Conservation (phyloP, 92 coral and sea anemone genomes). For the Isaurus tuberculatus region DNA sequence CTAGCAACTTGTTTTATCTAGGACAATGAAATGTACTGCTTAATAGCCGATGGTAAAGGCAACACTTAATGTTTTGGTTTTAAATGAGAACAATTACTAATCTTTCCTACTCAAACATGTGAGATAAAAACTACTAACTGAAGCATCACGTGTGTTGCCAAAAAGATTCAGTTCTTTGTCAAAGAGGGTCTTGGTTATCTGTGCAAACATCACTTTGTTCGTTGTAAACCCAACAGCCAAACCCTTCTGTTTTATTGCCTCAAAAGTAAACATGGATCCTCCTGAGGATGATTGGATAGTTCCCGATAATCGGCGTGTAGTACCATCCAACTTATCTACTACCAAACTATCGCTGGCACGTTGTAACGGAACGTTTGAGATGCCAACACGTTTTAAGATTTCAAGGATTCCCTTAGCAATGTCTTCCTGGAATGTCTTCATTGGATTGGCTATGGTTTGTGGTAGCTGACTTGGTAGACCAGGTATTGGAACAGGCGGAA, state of each 20-base stretch:
- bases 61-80: neutral
- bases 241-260: conserved; percentile 34
- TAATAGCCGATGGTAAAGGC: too few relatives aligned
- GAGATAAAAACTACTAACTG: conserved; percentile 16
- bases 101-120: too few relatives aligned
- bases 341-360: conserved; percentile 5
- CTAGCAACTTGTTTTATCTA: too few relatives aligned
- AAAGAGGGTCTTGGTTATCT: conserved; percentile 28
- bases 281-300: neutral
- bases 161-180: conserved; percentile 28
- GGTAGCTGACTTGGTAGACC: conserved; percentile 45
- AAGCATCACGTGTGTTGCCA: conserved; percentile 27
- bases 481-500: conserved; percentile 39
- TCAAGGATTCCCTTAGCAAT: conserved; percentile 37
- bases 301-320: conserved; percentile 24
- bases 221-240: conserved; percentile 44
- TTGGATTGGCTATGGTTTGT: conserved; percentile 1
- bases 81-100: too few relatives aligned
- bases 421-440: conserved; percentile 35
- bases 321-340: conserved; percentile 21
- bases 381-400: conserved; percentile 22
- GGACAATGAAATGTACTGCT: too few relatives aligned
- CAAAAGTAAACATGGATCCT: conserved; percentile 33
- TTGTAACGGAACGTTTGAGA: conserved; percentile 41
- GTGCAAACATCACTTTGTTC: conserved; percentile 40